Evolutionary conservation across 2,797 vertebrate genomes (phyloP), one percentile per base, ranked within the genome.

Genomic region (Acomys russatus): DNA sequence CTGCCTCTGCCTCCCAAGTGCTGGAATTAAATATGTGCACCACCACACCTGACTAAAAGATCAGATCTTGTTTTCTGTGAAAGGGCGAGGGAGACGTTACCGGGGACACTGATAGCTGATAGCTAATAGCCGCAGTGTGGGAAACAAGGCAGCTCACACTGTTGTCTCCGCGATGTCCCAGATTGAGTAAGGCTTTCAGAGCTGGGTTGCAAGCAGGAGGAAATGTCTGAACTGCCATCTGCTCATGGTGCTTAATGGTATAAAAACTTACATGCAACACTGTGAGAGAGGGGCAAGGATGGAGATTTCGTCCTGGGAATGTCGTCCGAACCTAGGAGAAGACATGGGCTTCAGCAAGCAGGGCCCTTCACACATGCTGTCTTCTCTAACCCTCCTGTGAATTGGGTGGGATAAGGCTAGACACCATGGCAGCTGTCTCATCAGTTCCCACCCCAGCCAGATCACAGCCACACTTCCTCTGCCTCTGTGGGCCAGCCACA

Each of bases 201-300:
- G 63, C 23, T 35, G 1, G 23, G 30, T 1, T 51, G 82, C 78
- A 28, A 15, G 80, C 15, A 61, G 88, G 73, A 2, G 9, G n/a
- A 8, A 17, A 15, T 23, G 82, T 17, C 88, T 22, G 49, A 0
- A 0, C 0, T 9, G 35, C 51, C 30, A 23, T 44, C 73, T 61
- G 74, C n/a, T 66, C 70, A 8, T 10, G 49, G 74, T n/a, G 33
- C 23, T n/a, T 35, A 44, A 12, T 12, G 8, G 70, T 23, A 1
- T 11, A 66, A 0, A n/a, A 33, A 99, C 99, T 99, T 97, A 99
- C 99, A 98, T 98, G 98, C 99, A 99, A 90, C 99, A 99, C 98
- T 99, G 99, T 83, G 98, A 98, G 49, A 99, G 98, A 0, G 99
- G 99, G 0, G 99, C 99, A 95, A 99, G 98, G 97, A 99, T 99